Evolutionary conservation across 2,797 vertebrate genomes (phyloP), one percentile per base, ranked within the genome.

Genomic region (Schizothorax lantsangensis): DNA sequence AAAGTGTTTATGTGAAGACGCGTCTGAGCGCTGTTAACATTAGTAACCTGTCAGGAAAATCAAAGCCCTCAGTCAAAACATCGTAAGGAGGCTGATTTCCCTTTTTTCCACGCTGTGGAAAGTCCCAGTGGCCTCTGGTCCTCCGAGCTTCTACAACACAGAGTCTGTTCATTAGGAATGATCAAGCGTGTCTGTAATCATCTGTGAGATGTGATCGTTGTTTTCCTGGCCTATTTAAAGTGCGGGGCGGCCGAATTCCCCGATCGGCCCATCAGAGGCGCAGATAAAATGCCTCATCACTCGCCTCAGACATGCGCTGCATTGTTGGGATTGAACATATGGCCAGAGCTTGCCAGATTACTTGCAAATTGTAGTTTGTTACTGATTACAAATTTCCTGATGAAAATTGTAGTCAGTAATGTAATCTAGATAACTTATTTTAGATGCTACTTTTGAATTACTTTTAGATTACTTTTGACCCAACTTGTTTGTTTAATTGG

Each of bases 51-150:
- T 80, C 91, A 90, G 86, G 87, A 88, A 81, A 94, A 95, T 95
- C 93, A 94, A 94, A 93, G 92, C 89, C 89, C 92, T 94, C 92
- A 91, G 93, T 90, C 90, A 91, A 74, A 88, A 94, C 94, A 93
- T 92, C 89, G 93, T 91, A 92, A 93, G 92, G 92, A 93, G 93
- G 52, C 52, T 93, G 92, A 94, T 94, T 92, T 94, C 90, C n/a
- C 91, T 89, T 92, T 91, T 90, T 91, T 87, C 83, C 92, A 89
- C 54, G 89, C 88, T 84, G 89, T 89, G 87, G 79, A 83, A 91
- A 92, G 38, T 80, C 83, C 86, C 80, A 30, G 33, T 69, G 84
- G 75, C 85, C 79, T 38, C 26, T 26, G 8, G 84, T 59, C 89
- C 91, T 88, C 80, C 30, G 89, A 91, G 88, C 90, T 86, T 91